Evolutionary conservation across 2,113 vertebrate species (phyloP).

Genomic region (Oriolus oriolus): DNA sequence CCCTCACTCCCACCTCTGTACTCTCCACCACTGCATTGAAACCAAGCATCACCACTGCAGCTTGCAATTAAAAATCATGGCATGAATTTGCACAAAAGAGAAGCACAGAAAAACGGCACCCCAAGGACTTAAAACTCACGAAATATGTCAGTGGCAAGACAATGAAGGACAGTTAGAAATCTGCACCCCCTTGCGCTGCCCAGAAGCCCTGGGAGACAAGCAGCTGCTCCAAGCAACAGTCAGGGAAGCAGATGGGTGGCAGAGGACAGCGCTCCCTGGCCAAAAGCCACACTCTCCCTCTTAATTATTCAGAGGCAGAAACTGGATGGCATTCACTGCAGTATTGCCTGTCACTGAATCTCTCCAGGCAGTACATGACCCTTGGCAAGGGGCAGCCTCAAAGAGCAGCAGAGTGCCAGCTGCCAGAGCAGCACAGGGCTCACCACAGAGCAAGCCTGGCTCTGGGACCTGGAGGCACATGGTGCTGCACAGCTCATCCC

Average conservation of each 20-base stretch:
- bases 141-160: not conserved
- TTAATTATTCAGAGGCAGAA: not conserved
- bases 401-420: not conserved
- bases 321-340: not conserved
- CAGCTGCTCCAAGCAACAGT: not conserved
- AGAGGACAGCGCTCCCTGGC: not conserved
- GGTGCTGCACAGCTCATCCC: not conserved
- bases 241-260: constrained; percentile 9
- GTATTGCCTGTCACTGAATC: not conserved
- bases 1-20: not conserved
- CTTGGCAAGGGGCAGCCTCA: not conserved
- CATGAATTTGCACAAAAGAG: not conserved
- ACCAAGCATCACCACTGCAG: not conserved
- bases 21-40: not conserved
- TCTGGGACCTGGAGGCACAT: accelerated
- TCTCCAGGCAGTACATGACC: not conserved
- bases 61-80: not conserved
- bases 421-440: not conserved
- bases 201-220: not conserved
- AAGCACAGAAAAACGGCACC: not conserved
- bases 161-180: not conserved
- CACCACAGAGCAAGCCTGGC: not conserved
- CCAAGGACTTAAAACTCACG: not conserved
- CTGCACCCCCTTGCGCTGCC: not conserved
- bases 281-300: not conserved